These are phyloP conservation scores for Autographa pulchrina DNA, from an alignment of 2,888 invertebrate genomes.

Conservation along the genomic window DNA sequence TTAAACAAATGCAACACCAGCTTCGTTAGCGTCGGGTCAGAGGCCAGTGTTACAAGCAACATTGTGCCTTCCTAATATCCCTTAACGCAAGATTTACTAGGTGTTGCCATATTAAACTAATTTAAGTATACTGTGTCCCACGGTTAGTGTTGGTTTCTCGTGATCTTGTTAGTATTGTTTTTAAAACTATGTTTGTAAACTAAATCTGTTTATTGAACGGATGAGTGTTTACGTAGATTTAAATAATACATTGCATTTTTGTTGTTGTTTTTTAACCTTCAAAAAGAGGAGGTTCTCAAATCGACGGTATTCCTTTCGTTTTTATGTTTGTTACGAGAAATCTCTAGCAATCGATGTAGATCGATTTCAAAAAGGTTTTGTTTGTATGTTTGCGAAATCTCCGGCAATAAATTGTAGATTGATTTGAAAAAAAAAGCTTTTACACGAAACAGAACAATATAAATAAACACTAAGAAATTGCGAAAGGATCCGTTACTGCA, in stretches of 20 bases:
- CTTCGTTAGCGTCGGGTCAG: slow-evolving; percentile 58
- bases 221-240: no score
- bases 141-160: slow-evolving; percentile 8
- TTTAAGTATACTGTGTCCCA: slow-evolving; percentile 34
- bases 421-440: no score
- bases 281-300: background rate
- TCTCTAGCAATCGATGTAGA: no score
- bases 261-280: slow-evolving; percentile 21
- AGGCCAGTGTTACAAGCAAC: slow-evolving; percentile 51
- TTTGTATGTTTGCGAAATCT: no score
- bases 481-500: slow-evolving; percentile 41
- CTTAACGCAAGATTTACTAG: slow-evolving; percentile 38
- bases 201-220: no score
- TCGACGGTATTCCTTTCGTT: no score
- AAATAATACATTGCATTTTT: background rate
- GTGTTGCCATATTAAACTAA: slow-evolving; percentile 43
- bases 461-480: slow-evolving; percentile 39
- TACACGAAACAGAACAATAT: background rate
- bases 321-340: no score
- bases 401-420: no score
- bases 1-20: slow-evolving; percentile 44
- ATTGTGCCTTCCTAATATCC: slow-evolving; percentile 43
- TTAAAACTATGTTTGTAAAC: background rate
- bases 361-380: no score
- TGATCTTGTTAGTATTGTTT: slow-evolving; percentile 13